Percentiles rank a stretch among this genome's conserved stretches.
Conservation (phyloP, 2,113 vertebrate genomes). For the Dasypus novemcinctus region DNA sequence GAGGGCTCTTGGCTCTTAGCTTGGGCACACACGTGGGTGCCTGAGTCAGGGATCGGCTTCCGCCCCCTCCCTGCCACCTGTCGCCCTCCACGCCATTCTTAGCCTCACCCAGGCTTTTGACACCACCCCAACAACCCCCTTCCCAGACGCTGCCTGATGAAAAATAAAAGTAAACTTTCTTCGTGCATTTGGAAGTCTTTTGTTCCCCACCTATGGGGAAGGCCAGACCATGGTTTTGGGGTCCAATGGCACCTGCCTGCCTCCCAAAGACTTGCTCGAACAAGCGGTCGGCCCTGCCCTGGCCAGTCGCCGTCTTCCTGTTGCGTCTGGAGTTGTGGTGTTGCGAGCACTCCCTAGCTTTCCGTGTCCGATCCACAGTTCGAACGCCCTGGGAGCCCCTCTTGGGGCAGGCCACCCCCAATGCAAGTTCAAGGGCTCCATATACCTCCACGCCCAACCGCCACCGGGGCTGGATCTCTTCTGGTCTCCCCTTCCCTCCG, state of each 20-base stretch:
- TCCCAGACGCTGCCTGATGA: not conserved
- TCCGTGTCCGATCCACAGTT: not conserved
- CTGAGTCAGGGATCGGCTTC: not conserved
- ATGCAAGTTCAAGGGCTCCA: not conserved
- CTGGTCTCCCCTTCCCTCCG: not conserved
- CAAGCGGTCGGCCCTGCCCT: not conserved
- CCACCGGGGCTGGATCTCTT: not conserved
- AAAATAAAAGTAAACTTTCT: constrained; percentile 35
- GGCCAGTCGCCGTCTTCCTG: not conserved
- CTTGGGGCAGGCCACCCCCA: not conserved
- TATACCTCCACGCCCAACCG: not conserved
- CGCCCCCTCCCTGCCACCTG: not conserved
- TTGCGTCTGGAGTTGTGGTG: not conserved
- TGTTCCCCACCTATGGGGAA: not conserved
- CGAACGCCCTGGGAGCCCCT: not conserved
- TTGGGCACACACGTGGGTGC: not conserved
- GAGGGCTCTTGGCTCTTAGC: not conserved
- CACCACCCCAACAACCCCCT: not conserved
- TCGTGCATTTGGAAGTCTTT: constrained; percentile 1
- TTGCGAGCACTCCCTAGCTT: not conserved
- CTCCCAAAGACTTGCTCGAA: not conserved
- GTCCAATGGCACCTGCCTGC: not conserved
- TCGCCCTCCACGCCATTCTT: not conserved
- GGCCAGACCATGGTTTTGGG: not conserved
- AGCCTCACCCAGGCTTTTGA: not conserved